These are phyloP conservation scores for Bradynema listronoti DNA, from an alignment of 1,140 invertebrate species.

Conservation along the genomic window DNA sequence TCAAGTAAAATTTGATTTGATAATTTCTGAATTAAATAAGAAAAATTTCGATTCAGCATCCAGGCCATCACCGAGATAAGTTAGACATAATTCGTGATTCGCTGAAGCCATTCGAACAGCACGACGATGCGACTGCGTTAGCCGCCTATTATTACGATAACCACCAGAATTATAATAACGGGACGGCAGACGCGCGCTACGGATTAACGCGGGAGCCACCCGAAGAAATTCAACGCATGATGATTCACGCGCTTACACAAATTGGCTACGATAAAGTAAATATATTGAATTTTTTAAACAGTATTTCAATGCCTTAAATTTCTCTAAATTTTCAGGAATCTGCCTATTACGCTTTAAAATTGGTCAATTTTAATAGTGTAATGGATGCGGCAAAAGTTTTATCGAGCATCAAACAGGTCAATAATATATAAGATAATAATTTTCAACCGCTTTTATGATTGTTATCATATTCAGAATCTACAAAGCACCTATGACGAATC, in stretches of 20 bases:
- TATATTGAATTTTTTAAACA: background rate
- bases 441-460: background rate
- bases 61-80: constrained; percentile 46
- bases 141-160: background rate
- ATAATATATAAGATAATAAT: background rate
- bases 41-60: too few relatives aligned
- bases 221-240: constrained; percentile 25
- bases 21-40: too few relatives aligned
- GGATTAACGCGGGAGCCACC: constrained; percentile 3
- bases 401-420: constrained; percentile 21
- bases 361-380: constrained; percentile 47
- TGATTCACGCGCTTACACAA: constrained; percentile 34
- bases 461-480: background rate
- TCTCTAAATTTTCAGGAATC: constrained; percentile 46
- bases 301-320: constrained; percentile 20
- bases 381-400: constrained; percentile 35
- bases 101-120: constrained; percentile 37
- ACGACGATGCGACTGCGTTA: constrained; percentile 3
- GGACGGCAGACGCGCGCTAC: constrained; percentile 6
- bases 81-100: constrained; percentile 45
- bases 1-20: too few relatives aligned
- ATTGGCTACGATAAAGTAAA: constrained; percentile 41
- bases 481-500: constrained; percentile 3
- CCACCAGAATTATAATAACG: background rate
- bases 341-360: constrained; percentile 45